Percentiles rank a stretch among this genome's conserved stretches.
Evolutionary conservation across 2,888 invertebrate species (phyloP).

Genomic region (Schizaphis graminum): DNA sequence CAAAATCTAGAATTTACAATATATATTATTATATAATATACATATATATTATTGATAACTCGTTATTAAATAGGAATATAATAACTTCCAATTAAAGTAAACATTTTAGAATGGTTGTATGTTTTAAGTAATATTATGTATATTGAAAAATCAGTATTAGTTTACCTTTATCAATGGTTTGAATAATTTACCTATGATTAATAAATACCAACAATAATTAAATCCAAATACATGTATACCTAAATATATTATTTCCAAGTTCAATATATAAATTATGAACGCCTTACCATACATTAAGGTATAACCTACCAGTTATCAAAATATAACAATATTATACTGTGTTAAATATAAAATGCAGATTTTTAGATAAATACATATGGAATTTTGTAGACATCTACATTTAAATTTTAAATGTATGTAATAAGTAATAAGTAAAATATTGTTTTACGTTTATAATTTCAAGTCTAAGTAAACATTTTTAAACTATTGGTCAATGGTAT

Average conservation of each 20-base stretch:
- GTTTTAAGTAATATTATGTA: background rate
- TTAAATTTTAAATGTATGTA: background rate
- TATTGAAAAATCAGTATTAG: background rate
- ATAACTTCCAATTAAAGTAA: background rate
- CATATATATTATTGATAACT: background rate
- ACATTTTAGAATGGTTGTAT: background rate
- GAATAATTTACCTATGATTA: background rate
- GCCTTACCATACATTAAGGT: background rate
- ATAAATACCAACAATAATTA: background rate
- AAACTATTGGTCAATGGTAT: background rate
- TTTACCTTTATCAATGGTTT: background rate
- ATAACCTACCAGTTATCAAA: background rate
- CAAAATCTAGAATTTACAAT: background rate
- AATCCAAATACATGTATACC: background rate
- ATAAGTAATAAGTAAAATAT: background rate
- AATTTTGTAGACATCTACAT: background rate
- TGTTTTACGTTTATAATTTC: background rate
- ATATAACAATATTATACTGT: background rate
- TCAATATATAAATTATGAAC: background rate
- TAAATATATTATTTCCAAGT: background rate
- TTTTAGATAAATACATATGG: background rate
- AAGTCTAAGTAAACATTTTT: background rate
- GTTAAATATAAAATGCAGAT: background rate
- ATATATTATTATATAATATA: background rate
- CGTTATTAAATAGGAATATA: background rate